Evolutionary conservation across 2,797 vertebrate species (phyloP), one percentile per base, ranked within the genome.

Genomic region (Ataeniobius toweri): DNA sequence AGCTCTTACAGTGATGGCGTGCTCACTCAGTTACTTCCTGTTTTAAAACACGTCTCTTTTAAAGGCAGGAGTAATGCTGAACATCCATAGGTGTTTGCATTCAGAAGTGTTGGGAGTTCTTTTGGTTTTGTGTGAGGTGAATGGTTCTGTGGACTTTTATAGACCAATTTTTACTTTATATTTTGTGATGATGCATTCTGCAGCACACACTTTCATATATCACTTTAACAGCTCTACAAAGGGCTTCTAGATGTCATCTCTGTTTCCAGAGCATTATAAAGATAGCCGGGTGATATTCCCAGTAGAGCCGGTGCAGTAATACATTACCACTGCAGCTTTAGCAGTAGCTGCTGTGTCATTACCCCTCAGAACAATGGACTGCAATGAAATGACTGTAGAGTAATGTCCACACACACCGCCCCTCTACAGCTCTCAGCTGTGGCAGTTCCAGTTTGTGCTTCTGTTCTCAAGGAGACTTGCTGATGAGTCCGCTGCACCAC

Each of bases 241-340:
- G 80, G 84, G 80, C 79, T 84, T 84, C 84, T 77, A 85, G 85
- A 84, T 88, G 89, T 87, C 85, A 83, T 85, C 84, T 89, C 80
- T 86, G 86, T 85, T 90, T 87, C 84, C 63, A 44, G 67, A 84
- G 78, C 83, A 53, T 88, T 90, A 75, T 86, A 85, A 86, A 90
- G 89, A 88, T 83, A 80, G 84, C 74, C 14, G 84, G 36, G 69
- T 71, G 87, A 87, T 86, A 77, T 86, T 86, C 85, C 87, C 84
- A 68, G 72, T 56, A 79, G 89, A 83, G 10, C 41, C 6, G 0
- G 44, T 6, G 28, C 80, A 75, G 77, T 85, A 78, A 85, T 88
- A 67, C 77, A 74, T 58, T 39, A 77, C 80, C 26, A 22, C 84
- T 73, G 80, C 84, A 83, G 82, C 80, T 72, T 77, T 76, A 73